Conservation (phyloP, 2,797 vertebrate species). For the Gambelia wislizenii region DNA sequence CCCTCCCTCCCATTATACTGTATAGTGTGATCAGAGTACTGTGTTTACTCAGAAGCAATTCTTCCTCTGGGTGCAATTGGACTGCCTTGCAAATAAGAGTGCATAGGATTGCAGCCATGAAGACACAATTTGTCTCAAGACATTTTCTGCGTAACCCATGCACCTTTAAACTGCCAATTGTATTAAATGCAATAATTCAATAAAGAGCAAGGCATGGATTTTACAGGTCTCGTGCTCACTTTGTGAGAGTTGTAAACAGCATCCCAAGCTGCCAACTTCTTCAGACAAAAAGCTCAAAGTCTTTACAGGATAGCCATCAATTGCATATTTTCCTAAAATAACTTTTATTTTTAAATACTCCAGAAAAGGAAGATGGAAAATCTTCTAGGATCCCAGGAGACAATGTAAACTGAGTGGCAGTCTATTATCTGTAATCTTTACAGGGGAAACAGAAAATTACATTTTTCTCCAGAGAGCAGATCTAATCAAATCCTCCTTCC, state of each 20-base stretch:
- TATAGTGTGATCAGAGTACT: too few relatives aligned
- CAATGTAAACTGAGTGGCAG: conserved; percentile 3
- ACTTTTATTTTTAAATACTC: background rate
- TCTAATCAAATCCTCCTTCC: background rate
- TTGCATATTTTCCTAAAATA: background rate
- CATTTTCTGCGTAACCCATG: background rate
- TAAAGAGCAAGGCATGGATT: background rate
- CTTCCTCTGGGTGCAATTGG: background rate
- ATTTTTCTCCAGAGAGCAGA: conserved; percentile 7
- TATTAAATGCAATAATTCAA: background rate
- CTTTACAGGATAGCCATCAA: background rate
- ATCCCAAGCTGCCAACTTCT: background rate
- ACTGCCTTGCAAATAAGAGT: background rate
- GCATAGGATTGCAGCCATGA: background rate
- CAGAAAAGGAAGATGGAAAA: background rate
- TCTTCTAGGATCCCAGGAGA: background rate
- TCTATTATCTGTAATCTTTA: conserved; percentile 26
- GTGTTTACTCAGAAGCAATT: background rate
- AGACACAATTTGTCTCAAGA: background rate
- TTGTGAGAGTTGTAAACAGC: background rate
- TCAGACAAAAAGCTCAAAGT: background rate
- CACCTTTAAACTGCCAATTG: background rate
- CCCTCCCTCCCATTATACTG: too few relatives aligned
- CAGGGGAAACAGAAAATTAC: conserved; percentile 26
- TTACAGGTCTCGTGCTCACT: background rate